Percentiles rank a stretch among this genome's conserved stretches.
Conservation (phyloP, 2,113 vertebrate genomes). For the Callopanchax toddi region DNA sequence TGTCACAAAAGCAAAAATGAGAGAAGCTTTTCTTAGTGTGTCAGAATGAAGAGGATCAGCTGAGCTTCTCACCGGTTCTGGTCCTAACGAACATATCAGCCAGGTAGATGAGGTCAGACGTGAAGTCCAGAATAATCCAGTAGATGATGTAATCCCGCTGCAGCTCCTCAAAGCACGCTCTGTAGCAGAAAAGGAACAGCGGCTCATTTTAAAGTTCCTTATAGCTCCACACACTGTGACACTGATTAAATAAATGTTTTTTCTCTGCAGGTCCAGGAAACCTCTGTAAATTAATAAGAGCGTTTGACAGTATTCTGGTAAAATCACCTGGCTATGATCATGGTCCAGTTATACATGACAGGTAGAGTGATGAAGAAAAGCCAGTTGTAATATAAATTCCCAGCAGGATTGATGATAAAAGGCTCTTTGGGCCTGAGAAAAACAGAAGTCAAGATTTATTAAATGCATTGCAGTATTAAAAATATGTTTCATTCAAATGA, state of each 20-base stretch:
- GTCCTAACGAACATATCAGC: constrained; percentile 90
- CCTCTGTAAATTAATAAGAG: background rate
- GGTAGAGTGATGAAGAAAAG: constrained; percentile 92
- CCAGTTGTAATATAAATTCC: constrained; percentile 94
- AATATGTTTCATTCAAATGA: background rate
- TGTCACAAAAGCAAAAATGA: too few relatives aligned
- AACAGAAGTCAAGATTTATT: constrained; percentile 9
- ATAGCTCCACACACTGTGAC: background rate
- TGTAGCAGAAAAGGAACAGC: constrained; percentile 53
- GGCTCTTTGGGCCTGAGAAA: constrained; percentile 81
- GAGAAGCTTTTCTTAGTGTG: background rate
- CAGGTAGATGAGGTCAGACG: constrained; percentile 88
- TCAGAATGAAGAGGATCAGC: background rate
- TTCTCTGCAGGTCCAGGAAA: background rate
- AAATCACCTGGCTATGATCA: constrained; percentile 92
- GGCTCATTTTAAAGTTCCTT: background rate
- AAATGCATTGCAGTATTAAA: constrained; percentile 13
- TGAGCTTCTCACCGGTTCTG: constrained; percentile 85
- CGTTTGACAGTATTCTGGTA: background rate
- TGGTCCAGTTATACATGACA: constrained; percentile 99
- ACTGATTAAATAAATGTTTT: background rate
- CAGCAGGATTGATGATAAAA: constrained; percentile 89
- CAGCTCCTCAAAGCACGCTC: constrained; percentile 96
- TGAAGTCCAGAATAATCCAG: constrained; percentile 90
- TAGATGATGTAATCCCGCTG: constrained; percentile 85